Base-by-base conservation (phyloP, 2,888 invertebrate species). In the Oscheius sp. region DNA sequence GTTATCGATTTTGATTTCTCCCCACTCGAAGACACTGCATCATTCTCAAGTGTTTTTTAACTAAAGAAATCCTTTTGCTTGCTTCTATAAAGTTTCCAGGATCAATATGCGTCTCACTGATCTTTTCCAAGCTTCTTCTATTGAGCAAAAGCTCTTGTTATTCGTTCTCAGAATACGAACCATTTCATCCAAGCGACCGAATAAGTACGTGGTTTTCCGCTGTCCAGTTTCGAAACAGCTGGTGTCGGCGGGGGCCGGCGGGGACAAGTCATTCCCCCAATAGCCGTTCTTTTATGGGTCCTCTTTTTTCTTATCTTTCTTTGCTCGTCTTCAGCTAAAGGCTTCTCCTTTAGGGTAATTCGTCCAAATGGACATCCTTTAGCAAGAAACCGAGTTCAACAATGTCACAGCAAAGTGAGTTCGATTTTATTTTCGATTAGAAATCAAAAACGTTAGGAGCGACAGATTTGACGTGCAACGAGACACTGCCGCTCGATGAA, bases 391-490 rank as follows among this genome's bases (percentile, higher is more conserved):
- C 29, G 53, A 53, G 29, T 21, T 58, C 33, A 33, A 58, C 29
- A 42, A 58, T 58, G 58, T 58, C 58, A 33, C 29, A 33, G 32
- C 33, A n/a, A 57, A 13, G 29, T 32, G 57, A 57, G 57, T 29
- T 57, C 29, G 29, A 29, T n/a, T 29, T 57, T 42, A 3, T 42
- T 42, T 42, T 42, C 7, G 4, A 10, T 7, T 13, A 21, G 29
- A 57, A 57, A 32, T 9, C 13, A 21, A n/a, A 21, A 62, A 37
- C 29, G 37, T 33, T 47, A 42, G 37, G 47, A 11, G 53, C 29
- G n/a, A 21, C 58, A 9, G 70, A 70, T 42, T 58, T 70, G 13
- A 42, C 59, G 7, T 70, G 70, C 37, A 70, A 70, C 42, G 70
- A 70, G 51, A 70, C 70, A 21, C 11, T 70, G 11, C 32, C n/a